Percentiles rank a stretch among this genome's conserved stretches.
phyloP scores from a whole-genome alignment of 37 sponge, comb jelly and placozoan species.

The Cladorhizidae sp. region DNA sequence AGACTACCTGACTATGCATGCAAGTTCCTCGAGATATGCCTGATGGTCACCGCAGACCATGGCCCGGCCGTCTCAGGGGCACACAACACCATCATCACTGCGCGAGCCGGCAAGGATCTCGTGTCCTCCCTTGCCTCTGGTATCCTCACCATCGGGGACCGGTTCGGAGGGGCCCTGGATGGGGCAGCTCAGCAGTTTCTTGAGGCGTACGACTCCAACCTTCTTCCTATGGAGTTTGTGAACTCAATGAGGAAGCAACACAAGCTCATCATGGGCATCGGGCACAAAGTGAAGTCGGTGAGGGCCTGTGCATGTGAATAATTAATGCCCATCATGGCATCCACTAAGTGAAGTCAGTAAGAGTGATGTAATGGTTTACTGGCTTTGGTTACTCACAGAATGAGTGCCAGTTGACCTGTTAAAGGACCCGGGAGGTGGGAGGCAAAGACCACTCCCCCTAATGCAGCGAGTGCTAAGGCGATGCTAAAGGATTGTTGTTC shows the following conservation, averaged over 20 bases:
- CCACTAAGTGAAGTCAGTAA: too few species aligned
- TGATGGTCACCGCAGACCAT: slow-evolving; percentile 97
- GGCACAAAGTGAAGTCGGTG: slow-evolving; percentile 98
- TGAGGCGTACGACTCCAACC: slow-evolving; percentile 85
- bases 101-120: slow-evolving; percentile 96
- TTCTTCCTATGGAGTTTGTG: slow-evolving; percentile 98
- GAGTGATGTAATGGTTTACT: too few species aligned
- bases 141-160: slow-evolving; percentile 85
- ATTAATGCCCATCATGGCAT: too few species aligned
- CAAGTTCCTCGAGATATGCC: slow-evolving; percentile 96
- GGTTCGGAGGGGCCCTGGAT: slow-evolving; percentile 98
- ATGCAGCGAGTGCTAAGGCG: too few species aligned
- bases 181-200: slow-evolving; percentile 90
- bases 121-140: slow-evolving; percentile 94
- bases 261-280: slow-evolving; percentile 95
- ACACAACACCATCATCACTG: slow-evolving; percentile 96
- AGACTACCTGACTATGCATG: slow-evolving; percentile 92
- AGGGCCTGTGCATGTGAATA: slow-evolving; percentile 32
- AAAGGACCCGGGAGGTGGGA: too few species aligned
- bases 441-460: too few species aligned
- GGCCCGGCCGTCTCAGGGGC: slow-evolving; percentile 99
- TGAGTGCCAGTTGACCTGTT: too few species aligned
- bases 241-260: slow-evolving; percentile 90
- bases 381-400: too few species aligned
- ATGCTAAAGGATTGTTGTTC: too few species aligned